Conservation (phyloP, 2,888 invertebrate species). For the Lacanobia wlatinum region DNA sequence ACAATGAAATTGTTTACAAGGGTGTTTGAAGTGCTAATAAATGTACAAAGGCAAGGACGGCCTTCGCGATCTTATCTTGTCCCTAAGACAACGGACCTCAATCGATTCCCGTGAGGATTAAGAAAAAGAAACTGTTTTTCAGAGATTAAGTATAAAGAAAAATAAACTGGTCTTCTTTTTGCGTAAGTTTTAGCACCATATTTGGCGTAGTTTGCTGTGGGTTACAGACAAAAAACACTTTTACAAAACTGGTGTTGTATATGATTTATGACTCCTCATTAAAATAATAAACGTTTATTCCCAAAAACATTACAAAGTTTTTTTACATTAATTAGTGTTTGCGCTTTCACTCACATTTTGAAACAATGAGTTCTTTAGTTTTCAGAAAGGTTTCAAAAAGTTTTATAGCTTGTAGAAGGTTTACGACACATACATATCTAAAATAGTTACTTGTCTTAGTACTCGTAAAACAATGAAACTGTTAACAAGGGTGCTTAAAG, state of each 20-base stretch:
- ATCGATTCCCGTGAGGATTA: neutral
- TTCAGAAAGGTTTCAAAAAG: neutral
- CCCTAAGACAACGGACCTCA: neutral
- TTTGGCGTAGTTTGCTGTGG: too few species aligned
- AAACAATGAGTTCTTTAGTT: neutral
- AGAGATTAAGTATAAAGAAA: too few species aligned
- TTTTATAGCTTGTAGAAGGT: slow-evolving; percentile 9
- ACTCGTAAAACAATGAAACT: slow-evolving; percentile 39
- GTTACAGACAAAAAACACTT: too few species aligned
- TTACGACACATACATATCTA: slow-evolving; percentile 7
- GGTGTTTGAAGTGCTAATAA: slow-evolving; percentile 28
- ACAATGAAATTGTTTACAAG: slow-evolving; percentile 28
- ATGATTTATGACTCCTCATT: too few species aligned
- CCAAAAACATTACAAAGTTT: too few species aligned
- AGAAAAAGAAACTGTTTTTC: too few species aligned
- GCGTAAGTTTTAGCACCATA: too few species aligned
- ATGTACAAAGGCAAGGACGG: slow-evolving; percentile 1
- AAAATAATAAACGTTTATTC: too few species aligned
- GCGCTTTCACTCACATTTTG: too few species aligned
- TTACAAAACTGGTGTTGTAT: too few species aligned
- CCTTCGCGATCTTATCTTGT: neutral
- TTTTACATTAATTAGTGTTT: too few species aligned
- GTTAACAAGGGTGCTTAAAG: slow-evolving; percentile 7
- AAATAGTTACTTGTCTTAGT: slow-evolving; percentile 5
- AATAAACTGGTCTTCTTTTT: too few species aligned